These are phyloP conservation scores for Natator depressus DNA, from an alignment of 2,113 vertebrate genomes.

Conservation along the genomic window DNA sequence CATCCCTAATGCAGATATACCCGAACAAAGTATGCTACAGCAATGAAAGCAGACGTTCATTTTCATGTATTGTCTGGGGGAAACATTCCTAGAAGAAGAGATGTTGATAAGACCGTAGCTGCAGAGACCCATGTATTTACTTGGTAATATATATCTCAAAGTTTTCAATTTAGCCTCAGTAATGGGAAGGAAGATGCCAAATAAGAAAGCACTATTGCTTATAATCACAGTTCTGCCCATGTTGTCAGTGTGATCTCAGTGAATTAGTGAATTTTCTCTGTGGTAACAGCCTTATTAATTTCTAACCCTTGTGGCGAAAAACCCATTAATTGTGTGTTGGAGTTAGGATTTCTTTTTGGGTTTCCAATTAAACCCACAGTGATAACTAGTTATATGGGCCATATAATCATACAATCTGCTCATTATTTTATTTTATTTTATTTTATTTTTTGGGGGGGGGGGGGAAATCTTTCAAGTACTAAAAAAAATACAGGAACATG, in stretches of 20 bases:
- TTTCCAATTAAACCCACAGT: neutral
- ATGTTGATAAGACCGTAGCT: neutral
- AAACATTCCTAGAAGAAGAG: neutral
- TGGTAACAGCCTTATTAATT: conserved; percentile 28
- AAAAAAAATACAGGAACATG: neutral
- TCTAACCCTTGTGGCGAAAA: neutral
- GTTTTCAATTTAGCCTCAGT: neutral
- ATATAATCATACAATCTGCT: neutral
- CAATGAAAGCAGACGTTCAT: neutral
- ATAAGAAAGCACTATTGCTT: neutral
- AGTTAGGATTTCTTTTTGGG: neutral
- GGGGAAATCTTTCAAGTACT: neutral
- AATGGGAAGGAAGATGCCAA: neutral
- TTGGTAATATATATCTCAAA: neutral
- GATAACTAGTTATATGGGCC: neutral
- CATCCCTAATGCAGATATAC: neutral
- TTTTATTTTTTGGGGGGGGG: neutral
- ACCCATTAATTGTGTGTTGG: neutral
- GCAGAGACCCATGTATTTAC: neutral
- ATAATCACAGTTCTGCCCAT: neutral
- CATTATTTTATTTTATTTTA: neutral
- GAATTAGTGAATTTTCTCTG: conserved; percentile 10
- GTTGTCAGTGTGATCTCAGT: neutral
- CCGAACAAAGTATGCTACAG: neutral
- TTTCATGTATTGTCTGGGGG: neutral